Conservation (phyloP, 2,797 vertebrate species). For the Falco biarmicus region DNA sequence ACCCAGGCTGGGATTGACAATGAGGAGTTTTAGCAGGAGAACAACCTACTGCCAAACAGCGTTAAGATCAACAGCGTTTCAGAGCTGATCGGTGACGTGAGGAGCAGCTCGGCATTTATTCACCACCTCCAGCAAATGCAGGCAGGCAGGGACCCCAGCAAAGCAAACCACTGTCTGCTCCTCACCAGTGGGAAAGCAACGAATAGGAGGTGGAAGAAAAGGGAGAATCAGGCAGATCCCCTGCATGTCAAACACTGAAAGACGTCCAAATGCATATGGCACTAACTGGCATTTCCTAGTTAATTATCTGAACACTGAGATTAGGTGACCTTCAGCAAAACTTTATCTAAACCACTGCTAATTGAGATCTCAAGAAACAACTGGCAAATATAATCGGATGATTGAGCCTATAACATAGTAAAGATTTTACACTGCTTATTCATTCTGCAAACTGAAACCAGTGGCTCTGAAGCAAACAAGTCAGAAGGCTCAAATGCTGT, state of each 20-base stretch:
- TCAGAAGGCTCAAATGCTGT: accelerated
- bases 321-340: background rate
- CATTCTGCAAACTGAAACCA: conserved; percentile 4
- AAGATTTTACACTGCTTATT: background rate
- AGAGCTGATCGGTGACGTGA: background rate
- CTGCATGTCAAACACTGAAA: accelerated
- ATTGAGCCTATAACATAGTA: background rate
- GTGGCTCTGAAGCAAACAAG: background rate
- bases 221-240: background rate
- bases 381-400: background rate
- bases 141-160: background rate
- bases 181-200: background rate
- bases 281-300: background rate
- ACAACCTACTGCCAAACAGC: background rate
- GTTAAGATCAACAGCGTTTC: background rate
- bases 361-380: background rate
- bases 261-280: accelerated
- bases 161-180: background rate
- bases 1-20: background rate
- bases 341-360: background rate
- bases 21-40: background rate
- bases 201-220: background rate
- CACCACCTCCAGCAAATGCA: background rate
- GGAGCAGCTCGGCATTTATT: background rate
- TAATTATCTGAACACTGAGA: background rate